A percentile compares a stretch with the other conserved stretches of the same genome.
Conservation (phyloP, 2,888 invertebrate genomes). For the Lampropteryx suffumata region DNA sequence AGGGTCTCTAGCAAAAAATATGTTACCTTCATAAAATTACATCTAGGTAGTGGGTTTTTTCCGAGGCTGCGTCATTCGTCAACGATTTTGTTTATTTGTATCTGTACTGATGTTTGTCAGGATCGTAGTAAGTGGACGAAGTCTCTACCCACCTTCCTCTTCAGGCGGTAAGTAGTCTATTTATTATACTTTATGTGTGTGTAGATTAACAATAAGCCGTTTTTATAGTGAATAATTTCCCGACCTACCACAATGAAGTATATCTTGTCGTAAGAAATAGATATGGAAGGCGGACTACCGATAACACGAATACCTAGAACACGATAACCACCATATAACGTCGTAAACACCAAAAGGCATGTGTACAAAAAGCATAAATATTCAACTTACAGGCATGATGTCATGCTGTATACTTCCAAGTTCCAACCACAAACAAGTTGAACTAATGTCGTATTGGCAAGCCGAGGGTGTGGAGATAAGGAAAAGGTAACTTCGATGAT, state of each 20-base stretch:
- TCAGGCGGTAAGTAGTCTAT: too few relatives aligned
- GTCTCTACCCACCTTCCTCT: too few relatives aligned
- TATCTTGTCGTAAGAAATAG: too few relatives aligned
- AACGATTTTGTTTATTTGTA: neutral
- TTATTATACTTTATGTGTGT: too few relatives aligned
- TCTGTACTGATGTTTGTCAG: neutral
- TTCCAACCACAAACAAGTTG: neutral
- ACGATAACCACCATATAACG: too few relatives aligned
- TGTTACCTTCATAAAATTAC: neutral
- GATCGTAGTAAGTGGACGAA: neutral
- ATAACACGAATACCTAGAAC: too few relatives aligned
- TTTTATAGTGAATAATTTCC: too few relatives aligned
- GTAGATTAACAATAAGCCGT: too few relatives aligned
- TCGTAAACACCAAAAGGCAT: too few relatives aligned
- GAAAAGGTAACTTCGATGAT: constrained; percentile 19
- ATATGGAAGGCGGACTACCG: too few relatives aligned
- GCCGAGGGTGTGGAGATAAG: constrained; percentile 4
- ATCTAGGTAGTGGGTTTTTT: constrained; percentile 5
- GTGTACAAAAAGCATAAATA: too few relatives aligned
- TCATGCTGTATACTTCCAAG: neutral
- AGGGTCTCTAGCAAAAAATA: constrained; percentile 11
- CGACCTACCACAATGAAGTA: too few relatives aligned
- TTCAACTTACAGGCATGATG: constrained; percentile 1
- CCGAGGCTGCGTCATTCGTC: constrained; percentile 1
- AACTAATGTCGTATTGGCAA: constrained; percentile 4